Evolutionary conservation across 2,888 invertebrate genomes (phyloP), one percentile per base, ranked within the genome.

Genomic region (Protophormia terraenovae): DNA sequence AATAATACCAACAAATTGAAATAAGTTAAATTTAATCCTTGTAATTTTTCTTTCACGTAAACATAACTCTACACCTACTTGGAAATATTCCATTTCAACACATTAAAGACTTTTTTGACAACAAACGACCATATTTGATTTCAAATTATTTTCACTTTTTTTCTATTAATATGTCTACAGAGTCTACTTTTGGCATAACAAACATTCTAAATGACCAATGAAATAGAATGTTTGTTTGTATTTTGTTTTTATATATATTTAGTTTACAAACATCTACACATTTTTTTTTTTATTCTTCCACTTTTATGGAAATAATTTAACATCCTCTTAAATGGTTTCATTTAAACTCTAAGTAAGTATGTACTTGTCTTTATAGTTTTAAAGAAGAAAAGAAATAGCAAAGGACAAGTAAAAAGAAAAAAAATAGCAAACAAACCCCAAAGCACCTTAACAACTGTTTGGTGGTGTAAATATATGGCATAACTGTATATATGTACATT

Each of bases 371-470:
- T 80, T 71, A 72, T 75, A 64, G 66, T 47, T 47, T 35, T 47
- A n/a, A 71, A 71, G 55, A 45, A 69, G 45, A 72, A 35, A 32
- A 45, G 58, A 64, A 35, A 29, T 67, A 41, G 29, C 38, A 19
- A 5, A 71, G 75, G 58, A 75, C 14, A 10, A 38, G 58, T 60
- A 64, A 29, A 47, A 60, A 35, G 32, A 14, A 55, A 47, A 38
- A 22, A 35, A 53, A 19, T 27, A 16, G 12, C 29, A 73, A 50
- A 69, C n/a, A 73, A 60, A 62, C 79, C 84, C 76, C 80, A 84
- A 72, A 76, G 80, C 84, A 76, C 69, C 80, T 84, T 80, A 71
- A 84, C 66, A 80, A 58, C 80, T 64, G 27, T 75, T 64, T 64
- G 16, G 41, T 64, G 19, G 14, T 41, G 50, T 16, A 64, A 38